Conservation (phyloP, 2,888 invertebrate species). For the Morpho achilles region DNA sequence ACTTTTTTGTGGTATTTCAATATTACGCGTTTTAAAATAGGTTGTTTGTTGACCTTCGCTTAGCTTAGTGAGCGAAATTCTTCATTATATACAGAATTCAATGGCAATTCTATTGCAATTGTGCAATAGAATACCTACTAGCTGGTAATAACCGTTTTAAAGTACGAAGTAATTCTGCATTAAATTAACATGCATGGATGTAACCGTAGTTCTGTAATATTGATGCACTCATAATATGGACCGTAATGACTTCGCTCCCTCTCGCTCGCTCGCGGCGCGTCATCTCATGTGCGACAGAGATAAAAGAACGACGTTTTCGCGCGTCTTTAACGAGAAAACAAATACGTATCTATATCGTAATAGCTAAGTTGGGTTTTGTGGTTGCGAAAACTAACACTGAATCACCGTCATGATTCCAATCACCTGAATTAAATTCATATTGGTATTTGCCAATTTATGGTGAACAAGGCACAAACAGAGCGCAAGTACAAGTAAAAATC, state of each 20-base stretch:
- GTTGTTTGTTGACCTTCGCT: constrained; percentile 14
- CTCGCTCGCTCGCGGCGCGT: constrained; percentile 19
- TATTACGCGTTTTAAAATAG: constrained; percentile 7
- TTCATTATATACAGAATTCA: background rate
- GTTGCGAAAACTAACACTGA: background rate
- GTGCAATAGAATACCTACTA: background rate
- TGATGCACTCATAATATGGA: constrained; percentile 18
- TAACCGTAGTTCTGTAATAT: constrained; percentile 13
- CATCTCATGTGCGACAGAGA: constrained; percentile 23
- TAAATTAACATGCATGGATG: constrained; percentile 2
- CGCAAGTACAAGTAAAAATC: too few species aligned
- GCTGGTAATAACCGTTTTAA: background rate
- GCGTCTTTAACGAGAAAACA: constrained; percentile 11
- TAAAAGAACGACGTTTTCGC: constrained; percentile 8
- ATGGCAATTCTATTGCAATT: background rate
- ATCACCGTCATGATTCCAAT: too few species aligned
- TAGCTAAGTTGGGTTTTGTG: background rate
- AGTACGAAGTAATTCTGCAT: constrained; percentile 1
- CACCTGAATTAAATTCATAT: too few species aligned
- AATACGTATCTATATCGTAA: background rate
- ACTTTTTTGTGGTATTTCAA: constrained; percentile 10
- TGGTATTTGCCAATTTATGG: too few species aligned
- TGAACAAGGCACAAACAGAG: too few species aligned
- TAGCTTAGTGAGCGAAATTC: background rate
- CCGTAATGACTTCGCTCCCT: constrained; percentile 20